Evolutionary conservation across 2,113 vertebrate species (phyloP).

Genomic region (Anthoscopus minutus): DNA sequence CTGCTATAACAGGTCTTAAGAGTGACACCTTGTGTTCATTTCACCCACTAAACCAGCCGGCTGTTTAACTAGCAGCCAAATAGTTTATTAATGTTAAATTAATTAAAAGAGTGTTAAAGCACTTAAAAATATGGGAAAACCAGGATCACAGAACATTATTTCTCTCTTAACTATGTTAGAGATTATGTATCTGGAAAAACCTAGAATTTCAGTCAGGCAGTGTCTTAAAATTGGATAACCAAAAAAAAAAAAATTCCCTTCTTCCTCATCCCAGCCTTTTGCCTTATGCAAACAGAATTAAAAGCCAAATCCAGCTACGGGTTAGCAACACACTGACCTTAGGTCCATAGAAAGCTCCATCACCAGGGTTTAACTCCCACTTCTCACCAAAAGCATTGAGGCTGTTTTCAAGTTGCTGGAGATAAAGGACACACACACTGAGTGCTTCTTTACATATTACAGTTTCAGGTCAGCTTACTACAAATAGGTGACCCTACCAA

Average conservation of each 20-base stretch:
- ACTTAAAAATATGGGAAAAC: background rate
- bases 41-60: background rate
- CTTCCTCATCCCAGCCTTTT: background rate
- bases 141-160: background rate
- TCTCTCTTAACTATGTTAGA: background rate
- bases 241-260: background rate
- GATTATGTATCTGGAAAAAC: background rate
- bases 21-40: constrained; percentile 6
- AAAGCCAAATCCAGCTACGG: background rate
- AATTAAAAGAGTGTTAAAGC: background rate
- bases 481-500: background rate
- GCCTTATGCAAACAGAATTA: background rate
- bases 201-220: background rate
- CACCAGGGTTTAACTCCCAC: constrained; percentile 94
- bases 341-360: constrained; percentile 97
- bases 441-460: background rate
- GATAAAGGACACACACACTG: background rate
- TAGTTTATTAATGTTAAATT: background rate
- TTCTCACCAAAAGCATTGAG: constrained; percentile 93
- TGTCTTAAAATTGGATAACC: background rate
- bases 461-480: background rate
- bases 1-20: background rate
- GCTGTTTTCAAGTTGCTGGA: constrained; percentile 97
- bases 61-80: background rate
- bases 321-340: constrained; percentile 78